Conservation (phyloP, 2,888 invertebrate genomes). For the Thecocarcelia acutangulata region DNA sequence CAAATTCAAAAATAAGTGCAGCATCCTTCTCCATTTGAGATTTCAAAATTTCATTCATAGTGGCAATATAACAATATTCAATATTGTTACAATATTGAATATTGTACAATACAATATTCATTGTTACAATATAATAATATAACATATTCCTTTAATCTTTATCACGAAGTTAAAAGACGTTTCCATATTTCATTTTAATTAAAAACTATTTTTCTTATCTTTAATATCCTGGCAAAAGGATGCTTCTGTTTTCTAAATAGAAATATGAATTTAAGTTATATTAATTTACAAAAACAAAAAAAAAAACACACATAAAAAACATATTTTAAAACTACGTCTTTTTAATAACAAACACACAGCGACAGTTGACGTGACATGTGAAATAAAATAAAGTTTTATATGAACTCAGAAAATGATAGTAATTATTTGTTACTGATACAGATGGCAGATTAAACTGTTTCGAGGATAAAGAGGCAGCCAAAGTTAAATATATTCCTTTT, state of each 20-base stretch:
- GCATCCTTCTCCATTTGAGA: too few species aligned
- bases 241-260: neutral
- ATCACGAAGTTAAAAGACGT: too few species aligned
- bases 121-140: too few species aligned
- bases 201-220: conserved; percentile 40
- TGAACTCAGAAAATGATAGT: conserved; percentile 52
- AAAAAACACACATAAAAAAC: conserved; percentile 18
- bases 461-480: conserved; percentile 3
- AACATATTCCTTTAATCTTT: too few species aligned
- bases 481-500: conserved; percentile 33
- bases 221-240: neutral
- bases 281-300: neutral
- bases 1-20: too few species aligned
- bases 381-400: conserved; percentile 53
- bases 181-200: conserved; percentile 43
- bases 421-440: conserved; percentile 67
- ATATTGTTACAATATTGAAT: too few species aligned
- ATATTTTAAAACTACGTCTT: conserved; percentile 33
- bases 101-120: too few species aligned
- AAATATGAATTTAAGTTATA: neutral
- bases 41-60: too few species aligned
- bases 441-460: conserved; percentile 36
- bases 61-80: too few species aligned
- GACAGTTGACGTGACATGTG: conserved; percentile 64
- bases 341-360: neutral